Evolutionary conservation across 2,888 invertebrate genomes (phyloP).

Genomic region (Molorchus minor): DNA sequence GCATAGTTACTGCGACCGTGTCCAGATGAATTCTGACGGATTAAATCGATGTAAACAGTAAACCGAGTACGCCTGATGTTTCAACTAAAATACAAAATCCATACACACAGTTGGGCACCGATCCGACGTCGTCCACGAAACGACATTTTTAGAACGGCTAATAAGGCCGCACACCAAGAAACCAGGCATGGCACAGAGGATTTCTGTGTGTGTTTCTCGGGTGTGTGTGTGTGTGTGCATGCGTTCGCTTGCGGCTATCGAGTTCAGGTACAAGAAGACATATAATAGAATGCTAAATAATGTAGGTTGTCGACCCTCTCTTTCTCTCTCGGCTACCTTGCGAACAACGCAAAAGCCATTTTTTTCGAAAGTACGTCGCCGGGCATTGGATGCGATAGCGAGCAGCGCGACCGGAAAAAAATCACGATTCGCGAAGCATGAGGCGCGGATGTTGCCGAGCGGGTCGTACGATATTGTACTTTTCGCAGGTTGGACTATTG

Average conservation of each 20-base stretch:
- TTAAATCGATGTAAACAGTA: conserved; percentile 52
- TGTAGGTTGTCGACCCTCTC: conserved; percentile 62
- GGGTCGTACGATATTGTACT: too few species aligned
- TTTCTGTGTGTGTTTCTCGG: conserved; percentile 38
- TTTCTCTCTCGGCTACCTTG: conserved; percentile 18
- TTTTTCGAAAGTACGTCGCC: conserved; percentile 26
- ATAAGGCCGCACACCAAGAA: conserved; percentile 53
- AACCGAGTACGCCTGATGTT: conserved; percentile 18
- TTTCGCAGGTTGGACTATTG: too few species aligned
- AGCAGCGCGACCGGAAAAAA: conserved; percentile 2
- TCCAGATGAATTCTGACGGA: conserved; percentile 46
- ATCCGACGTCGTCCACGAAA: conserved; percentile 10
- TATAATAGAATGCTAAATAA: conserved; percentile 62
- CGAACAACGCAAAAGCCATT: conserved; percentile 33
- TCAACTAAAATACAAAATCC: conserved; percentile 8
- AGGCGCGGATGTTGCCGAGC: too few species aligned
- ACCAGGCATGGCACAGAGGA: too few species aligned
- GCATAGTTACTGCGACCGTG: conserved; percentile 38
- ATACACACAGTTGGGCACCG: conserved; percentile 12
- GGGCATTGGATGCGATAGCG: conserved; percentile 1
- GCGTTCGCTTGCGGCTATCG: conserved; percentile 55
- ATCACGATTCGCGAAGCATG: not conserved
- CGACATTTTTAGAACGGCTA: conserved; percentile 62
- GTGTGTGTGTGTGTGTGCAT: conserved; percentile 38
- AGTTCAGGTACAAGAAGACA: conserved; percentile 58